Evolutionary conservation across 2,113 vertebrate species (phyloP).

Genomic region (Colaptes auratus): DNA sequence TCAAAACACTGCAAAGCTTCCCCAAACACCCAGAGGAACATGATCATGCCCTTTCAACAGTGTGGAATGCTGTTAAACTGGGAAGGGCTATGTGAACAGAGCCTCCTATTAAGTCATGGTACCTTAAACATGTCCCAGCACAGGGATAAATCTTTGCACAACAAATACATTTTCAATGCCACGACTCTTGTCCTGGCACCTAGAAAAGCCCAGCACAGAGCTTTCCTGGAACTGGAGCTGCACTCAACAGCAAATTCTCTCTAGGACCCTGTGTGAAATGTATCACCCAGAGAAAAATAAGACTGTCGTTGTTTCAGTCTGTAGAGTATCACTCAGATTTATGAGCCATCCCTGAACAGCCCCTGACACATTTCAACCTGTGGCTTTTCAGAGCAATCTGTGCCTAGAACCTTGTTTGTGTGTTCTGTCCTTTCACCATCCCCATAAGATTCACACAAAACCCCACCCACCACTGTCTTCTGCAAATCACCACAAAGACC

Average conservation of each 20-base stretch:
- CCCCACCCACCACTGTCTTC: not conserved
- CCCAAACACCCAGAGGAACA: not conserved
- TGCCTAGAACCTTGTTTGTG: not conserved
- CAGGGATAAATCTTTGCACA: not conserved
- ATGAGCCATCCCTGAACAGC: not conserved
- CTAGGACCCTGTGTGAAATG: not conserved
- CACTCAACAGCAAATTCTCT: not conserved
- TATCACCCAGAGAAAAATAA: not conserved
- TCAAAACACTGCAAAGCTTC: not conserved
- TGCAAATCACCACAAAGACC: not conserved
- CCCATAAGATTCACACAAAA: not conserved
- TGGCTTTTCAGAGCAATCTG: not conserved
- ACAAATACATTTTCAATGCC: rapidly evolving
- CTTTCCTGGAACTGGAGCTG: not conserved
- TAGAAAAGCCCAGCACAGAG: not conserved
- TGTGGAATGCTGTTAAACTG: rapidly evolving
- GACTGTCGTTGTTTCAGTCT: not conserved
- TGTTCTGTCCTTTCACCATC: not conserved
- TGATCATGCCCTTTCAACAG: not conserved
- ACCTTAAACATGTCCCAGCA: rapidly evolving
- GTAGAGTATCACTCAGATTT: not conserved
- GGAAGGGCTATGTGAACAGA: not conserved
- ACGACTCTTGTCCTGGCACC: not conserved
- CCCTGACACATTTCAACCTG: not conserved
- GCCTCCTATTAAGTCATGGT: not conserved